Evolutionary conservation across 1,140 invertebrate species (phyloP), one percentile per base, ranked within the genome.

Genomic region (Mactra quadrangularis): DNA sequence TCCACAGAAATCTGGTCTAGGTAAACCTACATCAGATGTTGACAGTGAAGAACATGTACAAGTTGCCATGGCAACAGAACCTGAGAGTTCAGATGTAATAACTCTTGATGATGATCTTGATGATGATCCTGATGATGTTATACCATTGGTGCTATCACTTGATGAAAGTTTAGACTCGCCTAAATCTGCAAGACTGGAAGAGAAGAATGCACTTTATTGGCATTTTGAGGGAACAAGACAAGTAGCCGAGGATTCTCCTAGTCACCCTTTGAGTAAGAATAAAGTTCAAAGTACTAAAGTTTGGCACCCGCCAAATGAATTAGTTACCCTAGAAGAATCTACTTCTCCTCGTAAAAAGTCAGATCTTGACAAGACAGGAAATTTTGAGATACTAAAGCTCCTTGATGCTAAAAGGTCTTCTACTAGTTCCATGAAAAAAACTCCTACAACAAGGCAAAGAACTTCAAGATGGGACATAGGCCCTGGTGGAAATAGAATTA

Each of bases 141-240:
- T 4, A 71, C n/a, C 29, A 19, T 31, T 19, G 19, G 11, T n/a
- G 29, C 19, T 9, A 31, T 22, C 22, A 7, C 15, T 4, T 3
- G 13, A 52, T n/a, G 19, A 3, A 33, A 4, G 38, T 27, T 13
- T 17, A 33, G n/a, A n/a, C n/a, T n/a, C n/a, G n/a, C n/a, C n/a
- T n/a, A n/a, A n/a, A n/a, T n/a, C n/a, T n/a, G n/a, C n/a, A n/a
- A n/a, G n/a, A n/a, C n/a, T n/a, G n/a, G n/a, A 55, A 38, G 3
- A 55, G 25, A 19, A 70, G n/a, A 6, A 3, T 47, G 50, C n/a
- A 31, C 22, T 76, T 60, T 6, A 45, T 3, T 76, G 74, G 74
- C 41, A 76, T 64, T 41, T 60, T 62, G 74, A 76, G 50, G 74
- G 74, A 11, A 76, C 74, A 22, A 27, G 55, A 22, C 74, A 76